A percentile compares a stretch with the other conserved stretches of the same genome.
Evolutionary conservation across 1,140 invertebrate species (phyloP).

Genomic region (Branchinecta lynchi): DNA sequence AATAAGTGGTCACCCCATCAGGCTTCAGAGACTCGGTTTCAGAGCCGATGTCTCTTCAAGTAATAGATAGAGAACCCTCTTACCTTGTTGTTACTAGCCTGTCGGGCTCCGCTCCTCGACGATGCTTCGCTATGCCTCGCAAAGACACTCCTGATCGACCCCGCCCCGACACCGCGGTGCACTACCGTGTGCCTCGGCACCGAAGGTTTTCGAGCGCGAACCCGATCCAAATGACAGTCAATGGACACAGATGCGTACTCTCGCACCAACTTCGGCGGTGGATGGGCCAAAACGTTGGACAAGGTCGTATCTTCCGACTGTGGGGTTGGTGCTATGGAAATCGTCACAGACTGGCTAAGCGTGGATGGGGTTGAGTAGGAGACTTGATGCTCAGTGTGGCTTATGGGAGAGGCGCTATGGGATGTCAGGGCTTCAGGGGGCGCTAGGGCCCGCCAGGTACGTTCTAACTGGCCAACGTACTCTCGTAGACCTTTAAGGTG

Average conservation of each 20-base stretch:
- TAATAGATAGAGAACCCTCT: no score
- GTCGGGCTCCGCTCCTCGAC: no score
- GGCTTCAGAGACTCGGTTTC: no score
- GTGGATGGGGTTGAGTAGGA: not conserved
- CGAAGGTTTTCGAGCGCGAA: not conserved
- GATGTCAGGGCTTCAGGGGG: not conserved
- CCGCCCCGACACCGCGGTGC: no score
- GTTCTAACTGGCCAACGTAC: not conserved
- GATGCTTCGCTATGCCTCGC: no score
- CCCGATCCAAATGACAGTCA: not conserved
- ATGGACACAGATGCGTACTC: slow-evolving; percentile 9
- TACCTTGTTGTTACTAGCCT: no score
- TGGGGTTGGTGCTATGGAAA: not conserved
- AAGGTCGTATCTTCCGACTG: not conserved
- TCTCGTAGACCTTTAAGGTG: not conserved
- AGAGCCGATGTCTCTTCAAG: no score
- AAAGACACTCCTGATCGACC: no score
- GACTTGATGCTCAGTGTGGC: not conserved
- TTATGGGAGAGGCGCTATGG: not conserved
- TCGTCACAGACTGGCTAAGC: not conserved
- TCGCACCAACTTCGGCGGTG: not conserved
- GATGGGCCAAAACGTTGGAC: not conserved
- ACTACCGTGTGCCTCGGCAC: no score
- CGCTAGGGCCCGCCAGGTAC: not conserved
- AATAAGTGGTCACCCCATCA: no score